phyloP scores from a whole-genome alignment of 2,888 invertebrate species.

The Conistra vaccinii region DNA sequence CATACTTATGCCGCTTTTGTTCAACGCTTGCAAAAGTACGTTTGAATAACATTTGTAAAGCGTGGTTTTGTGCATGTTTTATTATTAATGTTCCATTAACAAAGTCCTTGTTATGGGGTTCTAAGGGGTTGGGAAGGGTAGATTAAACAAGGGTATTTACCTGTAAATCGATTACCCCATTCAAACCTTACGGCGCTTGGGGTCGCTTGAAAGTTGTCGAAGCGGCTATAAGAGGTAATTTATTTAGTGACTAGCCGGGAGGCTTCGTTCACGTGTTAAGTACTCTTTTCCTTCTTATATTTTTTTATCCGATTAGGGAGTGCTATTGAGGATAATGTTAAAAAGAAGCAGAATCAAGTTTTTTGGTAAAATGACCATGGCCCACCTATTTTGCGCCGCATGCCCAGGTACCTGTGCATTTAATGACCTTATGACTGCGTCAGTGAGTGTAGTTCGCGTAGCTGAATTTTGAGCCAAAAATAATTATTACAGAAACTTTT shows the following conservation, averaged over 20 bases:
- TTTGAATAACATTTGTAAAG: slow-evolving; percentile 18
- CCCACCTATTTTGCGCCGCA: no score
- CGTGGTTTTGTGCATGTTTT: slow-evolving; percentile 4
- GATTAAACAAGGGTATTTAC: slow-evolving; percentile 27
- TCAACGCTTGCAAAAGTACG: neutral
- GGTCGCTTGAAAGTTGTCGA: slow-evolving; percentile 26
- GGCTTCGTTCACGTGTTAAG: neutral
- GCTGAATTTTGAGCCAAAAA: no score
- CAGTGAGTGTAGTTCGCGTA: no score
- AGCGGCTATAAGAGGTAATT: slow-evolving; percentile 16
- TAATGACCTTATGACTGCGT: no score
- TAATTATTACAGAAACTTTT: no score
- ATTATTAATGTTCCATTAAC: slow-evolving; percentile 1
- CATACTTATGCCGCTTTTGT: slow-evolving; percentile 11
- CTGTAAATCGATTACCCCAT: slow-evolving; percentile 38
- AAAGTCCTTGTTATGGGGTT: neutral
- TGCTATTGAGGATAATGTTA: neutral
- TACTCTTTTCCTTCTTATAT: neutral
- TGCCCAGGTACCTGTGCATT: no score
- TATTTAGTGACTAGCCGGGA: slow-evolving; percentile 9
- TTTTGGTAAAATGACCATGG: no score
- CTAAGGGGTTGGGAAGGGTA: neutral
- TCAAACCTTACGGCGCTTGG: slow-evolving; percentile 12
- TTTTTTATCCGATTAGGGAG: neutral
- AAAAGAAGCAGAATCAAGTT: neutral